Percentiles rank a stretch among this genome's conserved stretches.
Conservation (phyloP, 2,113 vertebrate species). For the Syngnathoides biaculeatus region DNA sequence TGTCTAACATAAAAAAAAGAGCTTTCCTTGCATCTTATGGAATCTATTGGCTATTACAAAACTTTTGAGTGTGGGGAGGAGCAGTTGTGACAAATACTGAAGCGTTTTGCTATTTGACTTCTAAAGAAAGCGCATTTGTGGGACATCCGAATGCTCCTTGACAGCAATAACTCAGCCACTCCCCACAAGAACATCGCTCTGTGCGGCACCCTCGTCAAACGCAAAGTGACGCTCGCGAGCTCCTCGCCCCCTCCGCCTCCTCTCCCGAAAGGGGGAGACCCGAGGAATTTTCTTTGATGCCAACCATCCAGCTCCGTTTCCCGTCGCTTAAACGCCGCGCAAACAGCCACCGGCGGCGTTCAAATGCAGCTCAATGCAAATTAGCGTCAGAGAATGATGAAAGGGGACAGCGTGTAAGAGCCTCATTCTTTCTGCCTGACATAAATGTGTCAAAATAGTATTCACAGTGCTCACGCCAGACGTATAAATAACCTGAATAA, state of each 20-base stretch:
- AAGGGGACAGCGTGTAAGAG: slow-evolving; percentile 10
- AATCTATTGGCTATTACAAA: too few relatives aligned
- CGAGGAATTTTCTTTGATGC: slow-evolving; percentile 12
- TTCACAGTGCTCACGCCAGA: slow-evolving; percentile 13
- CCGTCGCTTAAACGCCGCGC: slow-evolving; percentile 8
- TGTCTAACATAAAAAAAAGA: too few relatives aligned
- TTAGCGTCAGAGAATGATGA: slow-evolving; percentile 17
- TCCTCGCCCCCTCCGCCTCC: background rate
- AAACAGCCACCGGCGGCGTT: slow-evolving; percentile 30
- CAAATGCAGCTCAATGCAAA: slow-evolving; percentile 29
- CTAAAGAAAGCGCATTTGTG: slow-evolving; percentile 32
- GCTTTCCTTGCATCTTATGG: too few relatives aligned
- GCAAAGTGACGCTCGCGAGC: background rate
- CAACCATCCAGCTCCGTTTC: slow-evolving; percentile 15
- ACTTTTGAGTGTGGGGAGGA: too few relatives aligned
- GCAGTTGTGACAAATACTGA: too few relatives aligned
- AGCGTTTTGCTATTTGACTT: slow-evolving; percentile 11
- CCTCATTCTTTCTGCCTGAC: slow-evolving; percentile 19
- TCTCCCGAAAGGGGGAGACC: slow-evolving; percentile 14
- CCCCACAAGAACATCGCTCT: background rate
- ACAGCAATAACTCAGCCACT: background rate
- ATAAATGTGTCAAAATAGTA: slow-evolving; percentile 39
- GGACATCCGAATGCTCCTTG: background rate
- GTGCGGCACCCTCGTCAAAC: background rate
- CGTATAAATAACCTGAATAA: slow-evolving; percentile 33